These are phyloP conservation scores for Eremophila alpestris DNA, from an alignment of 2,797 vertebrate genomes.

Conservation along the genomic window DNA sequence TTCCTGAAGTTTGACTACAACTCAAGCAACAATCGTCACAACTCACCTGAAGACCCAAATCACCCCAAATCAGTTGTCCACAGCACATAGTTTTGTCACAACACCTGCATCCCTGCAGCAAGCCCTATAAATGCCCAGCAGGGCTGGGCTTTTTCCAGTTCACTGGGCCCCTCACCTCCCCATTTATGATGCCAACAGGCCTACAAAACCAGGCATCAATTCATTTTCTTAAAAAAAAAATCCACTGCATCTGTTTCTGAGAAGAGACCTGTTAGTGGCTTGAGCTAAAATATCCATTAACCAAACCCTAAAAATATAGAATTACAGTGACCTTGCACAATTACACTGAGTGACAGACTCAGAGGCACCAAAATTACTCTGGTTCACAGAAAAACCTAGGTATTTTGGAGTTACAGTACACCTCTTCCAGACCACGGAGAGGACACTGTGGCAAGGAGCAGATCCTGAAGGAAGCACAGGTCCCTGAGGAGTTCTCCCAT, in stretches of 20 bases:
- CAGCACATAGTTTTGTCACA: not conserved
- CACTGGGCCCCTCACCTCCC: not conserved
- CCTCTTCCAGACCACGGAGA: not conserved
- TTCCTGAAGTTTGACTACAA: not conserved
- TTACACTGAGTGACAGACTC: not conserved
- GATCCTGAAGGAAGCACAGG: not conserved
- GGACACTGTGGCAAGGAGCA: not conserved
- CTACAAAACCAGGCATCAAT: not conserved
- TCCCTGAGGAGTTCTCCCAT: not conserved
- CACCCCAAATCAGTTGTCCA: rapidly evolving
- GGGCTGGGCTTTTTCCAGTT: not conserved
- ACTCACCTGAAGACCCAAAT: not conserved
- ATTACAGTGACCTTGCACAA: not conserved
- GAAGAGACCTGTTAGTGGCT: not conserved
- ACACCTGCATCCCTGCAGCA: not conserved
- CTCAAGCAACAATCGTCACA: not conserved
- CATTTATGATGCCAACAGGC: not conserved
- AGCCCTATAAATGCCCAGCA: rapidly evolving
- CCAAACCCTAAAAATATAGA: not conserved
- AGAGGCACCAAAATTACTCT: not conserved
- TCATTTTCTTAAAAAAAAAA: not conserved
- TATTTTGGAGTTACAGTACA: not conserved
- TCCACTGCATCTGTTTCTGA: not conserved
- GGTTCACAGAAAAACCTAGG: not conserved
- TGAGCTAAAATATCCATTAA: not conserved